phyloP scores from a whole-genome alignment of 2,113 vertebrate genomes.

The Cranoglanis bouderius region DNA sequence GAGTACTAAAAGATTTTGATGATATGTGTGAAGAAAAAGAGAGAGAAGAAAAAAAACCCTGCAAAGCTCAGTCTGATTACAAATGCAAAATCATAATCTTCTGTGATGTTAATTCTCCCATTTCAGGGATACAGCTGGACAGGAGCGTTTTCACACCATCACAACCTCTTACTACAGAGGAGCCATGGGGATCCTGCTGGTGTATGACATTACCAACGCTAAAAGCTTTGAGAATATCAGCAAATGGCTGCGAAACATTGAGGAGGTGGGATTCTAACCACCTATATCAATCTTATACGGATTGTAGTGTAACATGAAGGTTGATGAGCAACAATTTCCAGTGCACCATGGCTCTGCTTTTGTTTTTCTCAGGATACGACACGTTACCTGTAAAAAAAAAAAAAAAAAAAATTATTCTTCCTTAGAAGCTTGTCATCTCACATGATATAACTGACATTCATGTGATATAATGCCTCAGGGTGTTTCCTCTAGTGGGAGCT shows the following conservation, averaged over 20 bases:
- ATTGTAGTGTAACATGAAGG: background rate
- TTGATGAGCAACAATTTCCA: background rate
- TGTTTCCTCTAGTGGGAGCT: background rate
- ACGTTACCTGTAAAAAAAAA: background rate
- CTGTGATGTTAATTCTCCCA: background rate
- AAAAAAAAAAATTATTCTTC: background rate
- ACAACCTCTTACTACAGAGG: slow-evolving; percentile 99
- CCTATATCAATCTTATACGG: background rate
- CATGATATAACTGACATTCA: background rate
- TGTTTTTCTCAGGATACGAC: background rate
- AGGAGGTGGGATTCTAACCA: slow-evolving; percentile 81
- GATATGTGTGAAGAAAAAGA: background rate
- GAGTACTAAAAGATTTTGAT: background rate
- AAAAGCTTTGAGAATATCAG: slow-evolving; percentile 99
- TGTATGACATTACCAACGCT: slow-evolving; percentile 98
- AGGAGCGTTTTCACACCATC: slow-evolving; percentile 98
- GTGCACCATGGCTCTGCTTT: background rate
- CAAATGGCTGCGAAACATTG: slow-evolving; percentile 99
- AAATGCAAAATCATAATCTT: slow-evolving; percentile 10
- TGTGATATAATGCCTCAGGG: background rate
- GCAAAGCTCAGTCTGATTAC: background rate
- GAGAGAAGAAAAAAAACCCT: background rate
- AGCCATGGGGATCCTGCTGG: slow-evolving; percentile 99
- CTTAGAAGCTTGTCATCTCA: background rate
- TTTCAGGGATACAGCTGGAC: slow-evolving; percentile 94